Evolutionary conservation across 2,888 invertebrate genomes (phyloP), one percentile per base, ranked within the genome.

Genomic region (Osmoderma eremita): DNA sequence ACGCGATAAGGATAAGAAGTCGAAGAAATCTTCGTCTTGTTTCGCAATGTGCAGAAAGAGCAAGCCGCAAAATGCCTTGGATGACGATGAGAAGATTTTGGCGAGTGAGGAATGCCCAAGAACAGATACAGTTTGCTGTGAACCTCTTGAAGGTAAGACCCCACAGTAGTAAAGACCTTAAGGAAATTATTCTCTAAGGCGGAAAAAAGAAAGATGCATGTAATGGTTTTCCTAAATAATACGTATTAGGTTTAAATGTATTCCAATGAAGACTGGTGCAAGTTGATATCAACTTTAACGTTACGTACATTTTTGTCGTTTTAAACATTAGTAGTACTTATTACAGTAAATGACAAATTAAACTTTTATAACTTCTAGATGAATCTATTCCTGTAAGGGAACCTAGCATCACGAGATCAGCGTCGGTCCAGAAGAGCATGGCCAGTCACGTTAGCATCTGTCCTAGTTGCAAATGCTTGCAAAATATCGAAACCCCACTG

Each of bases 101-200:
- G 56, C 50, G 13, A 51, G 50, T 6, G 50, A 51, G 24, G 50
- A 56, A 13, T 56, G 56, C 13, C 56, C 56, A 5, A 39, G 20
- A 6, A 39, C 41, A 0, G 41, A 18, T 41, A 24, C n/a, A 13
- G 12, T 53, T 12, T 56, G 56, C 13, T 56, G 56, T 51, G 13
- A 30, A 49, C 12, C 18, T 12, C 38, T 39, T n/a, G 56, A 56
- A 10, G 56, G 48, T 48, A 48, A 8, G 18, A 18, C 18, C 10
- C 2, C 6, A 30, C 8, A 30, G 10, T 6, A 30, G 50, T 50
- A 50, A 50, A 42, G 3, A 42, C 13, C n/a, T n/a, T n/a, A n/a
- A n/a, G n/a, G n/a, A n/a, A n/a, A n/a, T n/a, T n/a, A n/a, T n/a
- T n/a, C n/a, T n/a, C n/a, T n/a, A n/a, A n/a, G n/a, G n/a, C n/a